Percentiles rank a stretch among this genome's conserved stretches.
These are phyloP conservation scores for Zapornia atra DNA, from an alignment of 2,113 vertebrate species.

Conservation along the genomic window DNA sequence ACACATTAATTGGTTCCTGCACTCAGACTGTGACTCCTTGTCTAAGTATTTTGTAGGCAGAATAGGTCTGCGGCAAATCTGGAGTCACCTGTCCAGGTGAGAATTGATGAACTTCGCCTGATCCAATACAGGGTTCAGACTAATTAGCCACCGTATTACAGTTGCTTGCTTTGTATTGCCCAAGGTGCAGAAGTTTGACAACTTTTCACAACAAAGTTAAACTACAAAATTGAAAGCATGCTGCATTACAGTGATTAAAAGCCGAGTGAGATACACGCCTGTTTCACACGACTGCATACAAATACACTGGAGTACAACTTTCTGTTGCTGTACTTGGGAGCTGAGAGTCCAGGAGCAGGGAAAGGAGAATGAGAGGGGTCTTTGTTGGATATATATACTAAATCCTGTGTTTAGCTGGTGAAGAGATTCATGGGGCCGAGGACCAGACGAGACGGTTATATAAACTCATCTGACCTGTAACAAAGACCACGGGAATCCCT, in stretches of 20 bases:
- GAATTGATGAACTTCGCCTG: background rate
- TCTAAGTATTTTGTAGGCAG: background rate
- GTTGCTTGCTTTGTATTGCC: background rate
- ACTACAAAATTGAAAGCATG: background rate
- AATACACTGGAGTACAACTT: background rate
- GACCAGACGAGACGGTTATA: accelerated
- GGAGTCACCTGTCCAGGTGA: background rate
- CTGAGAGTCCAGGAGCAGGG: background rate
- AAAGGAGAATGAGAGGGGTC: background rate
- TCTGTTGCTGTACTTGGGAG: background rate
- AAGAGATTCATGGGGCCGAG: background rate
- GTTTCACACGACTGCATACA: background rate
- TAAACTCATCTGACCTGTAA: background rate
- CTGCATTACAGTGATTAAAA: background rate
- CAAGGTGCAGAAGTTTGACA: background rate
- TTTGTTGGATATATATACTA: background rate
- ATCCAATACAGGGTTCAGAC: background rate
- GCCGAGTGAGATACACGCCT: background rate
- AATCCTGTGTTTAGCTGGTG: background rate
- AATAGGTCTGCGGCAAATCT: background rate
- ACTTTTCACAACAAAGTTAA: background rate
- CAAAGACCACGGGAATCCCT: background rate
- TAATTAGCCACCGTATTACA: background rate
- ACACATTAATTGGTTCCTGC: background rate
- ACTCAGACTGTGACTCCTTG: background rate